Evolutionary conservation across 2,113 vertebrate genomes (phyloP).

Genomic region (Cyphotilapia sp.): DNA sequence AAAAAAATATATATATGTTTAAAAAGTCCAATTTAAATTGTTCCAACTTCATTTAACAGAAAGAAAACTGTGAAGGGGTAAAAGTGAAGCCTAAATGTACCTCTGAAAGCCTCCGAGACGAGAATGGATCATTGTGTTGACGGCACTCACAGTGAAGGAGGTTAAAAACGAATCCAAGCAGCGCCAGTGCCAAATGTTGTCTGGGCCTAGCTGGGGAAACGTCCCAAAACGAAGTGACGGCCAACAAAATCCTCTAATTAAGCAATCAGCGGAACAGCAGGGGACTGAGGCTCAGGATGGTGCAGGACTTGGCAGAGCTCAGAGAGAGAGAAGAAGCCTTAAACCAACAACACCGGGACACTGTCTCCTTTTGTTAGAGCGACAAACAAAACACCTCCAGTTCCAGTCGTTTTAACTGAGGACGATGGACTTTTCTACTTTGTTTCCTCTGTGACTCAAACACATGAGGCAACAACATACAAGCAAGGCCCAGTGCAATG

Average conservation of each 20-base stretch:
- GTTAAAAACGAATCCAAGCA: background rate
- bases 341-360: background rate
- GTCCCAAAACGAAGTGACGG: background rate
- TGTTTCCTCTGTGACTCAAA: background rate
- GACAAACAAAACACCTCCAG: background rate
- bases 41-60: background rate
- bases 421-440: background rate
- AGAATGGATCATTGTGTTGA: background rate
- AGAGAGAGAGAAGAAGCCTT: background rate
- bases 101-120: background rate
- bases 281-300: background rate
- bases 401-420: background rate
- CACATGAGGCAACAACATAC: background rate
- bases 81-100: background rate
- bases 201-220: background rate
- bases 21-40: background rate
- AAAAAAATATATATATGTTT: rapidly evolving
- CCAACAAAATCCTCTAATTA: background rate
- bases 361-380: background rate
- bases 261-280: background rate
- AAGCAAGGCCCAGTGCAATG: background rate
- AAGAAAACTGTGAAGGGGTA: background rate
- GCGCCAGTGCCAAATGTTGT: background rate
- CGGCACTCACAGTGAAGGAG: background rate
- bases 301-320: background rate